Percentiles rank a stretch among this genome's conserved stretches.
These are phyloP conservation scores for Schizothorax lantsangensis DNA, from an alignment of 2,797 vertebrate species.

Conservation along the genomic window DNA sequence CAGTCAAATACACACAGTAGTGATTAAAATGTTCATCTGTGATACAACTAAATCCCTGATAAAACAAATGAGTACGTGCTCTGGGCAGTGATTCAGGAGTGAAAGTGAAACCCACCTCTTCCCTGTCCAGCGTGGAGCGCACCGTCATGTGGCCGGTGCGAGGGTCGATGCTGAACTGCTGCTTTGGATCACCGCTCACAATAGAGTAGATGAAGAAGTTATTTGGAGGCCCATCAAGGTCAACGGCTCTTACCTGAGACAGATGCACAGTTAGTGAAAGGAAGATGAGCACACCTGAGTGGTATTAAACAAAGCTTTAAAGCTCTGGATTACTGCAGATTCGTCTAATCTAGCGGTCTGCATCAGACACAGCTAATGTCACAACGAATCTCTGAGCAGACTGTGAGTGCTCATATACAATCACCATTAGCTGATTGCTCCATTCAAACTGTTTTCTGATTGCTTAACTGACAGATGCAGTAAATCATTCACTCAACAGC, in stretches of 20 bases:
- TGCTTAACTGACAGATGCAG: conserved; percentile 30
- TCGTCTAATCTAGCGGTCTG: neutral
- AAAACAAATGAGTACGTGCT: conserved; percentile 39
- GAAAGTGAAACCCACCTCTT: conserved; percentile 83
- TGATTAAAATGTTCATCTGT: conserved; percentile 28
- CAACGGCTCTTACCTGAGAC: conserved; percentile 86
- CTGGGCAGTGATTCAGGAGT: neutral
- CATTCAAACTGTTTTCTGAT: conserved; percentile 21
- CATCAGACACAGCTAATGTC: conserved; percentile 22
- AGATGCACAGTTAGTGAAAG: conserved; percentile 30
- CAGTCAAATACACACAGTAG: conserved; percentile 29
- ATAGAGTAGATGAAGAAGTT: conserved; percentile 89
- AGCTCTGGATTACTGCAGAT: neutral
- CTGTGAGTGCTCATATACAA: neutral
- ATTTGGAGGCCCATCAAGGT: conserved; percentile 88
- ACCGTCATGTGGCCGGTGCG: conserved; percentile 85
- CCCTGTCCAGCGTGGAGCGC: conserved; percentile 87
- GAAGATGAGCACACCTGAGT: neutral
- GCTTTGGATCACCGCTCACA: conserved; percentile 83
- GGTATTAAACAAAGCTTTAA: conserved; percentile 14
- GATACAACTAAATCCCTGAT: conserved; percentile 31
- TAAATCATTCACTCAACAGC: conserved; percentile 28
- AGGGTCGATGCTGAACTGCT: conserved; percentile 88
- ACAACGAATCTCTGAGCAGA: neutral
- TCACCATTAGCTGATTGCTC: conserved; percentile 9